Evolutionary conservation across 2,888 invertebrate species (phyloP), one percentile per base, ranked within the genome.

Genomic region (Drosophila sordidapex): DNA sequence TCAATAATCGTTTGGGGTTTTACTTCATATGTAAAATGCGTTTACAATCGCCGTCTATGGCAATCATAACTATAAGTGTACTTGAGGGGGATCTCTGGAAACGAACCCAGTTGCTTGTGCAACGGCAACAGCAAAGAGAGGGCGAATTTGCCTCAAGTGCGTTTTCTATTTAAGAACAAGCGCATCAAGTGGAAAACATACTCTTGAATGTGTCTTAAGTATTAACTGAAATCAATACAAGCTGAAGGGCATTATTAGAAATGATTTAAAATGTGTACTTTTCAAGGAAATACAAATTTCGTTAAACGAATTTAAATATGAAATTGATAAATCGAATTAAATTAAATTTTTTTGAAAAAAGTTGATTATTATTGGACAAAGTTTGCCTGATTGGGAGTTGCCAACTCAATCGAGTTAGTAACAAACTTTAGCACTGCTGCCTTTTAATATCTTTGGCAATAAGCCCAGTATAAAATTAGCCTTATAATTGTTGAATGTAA

Each of bases 1-100:
- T 83, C 81, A 74, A 79, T 80, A 80, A 80, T 76, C 68, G 62
- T 61, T 60, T 60, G 52, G 53, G 58, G 77, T 11, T 58, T 52
- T 8, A 57, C 57, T 67, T 15, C 27, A 58, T 56, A 68, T 56
- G 40, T 64, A 72, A 49, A 49, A 29, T 49, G 10, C 49, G 27
- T 15, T 49, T 27, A 25, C 27, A 49, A 48, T 48, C 43, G 6
- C 5, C 21, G 21, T 1, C 11, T 43, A 21, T 21, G 8, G 21
- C 46, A 46, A 46, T 46, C 46, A 46, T 46, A 46, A 46, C 46
- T 46, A 25, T 15, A 15, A 46, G 25, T 25, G 25, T 46, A 25
- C 46, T 46, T 27, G 8, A 25, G 46, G 25, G 36, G 15, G 4
- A 21, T 46, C 7, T 25, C 46, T 1, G 40, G 15, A 33, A 33